phyloP scores from a whole-genome alignment of 2,113 vertebrate genomes.

The Rhipidura dahli region DNA sequence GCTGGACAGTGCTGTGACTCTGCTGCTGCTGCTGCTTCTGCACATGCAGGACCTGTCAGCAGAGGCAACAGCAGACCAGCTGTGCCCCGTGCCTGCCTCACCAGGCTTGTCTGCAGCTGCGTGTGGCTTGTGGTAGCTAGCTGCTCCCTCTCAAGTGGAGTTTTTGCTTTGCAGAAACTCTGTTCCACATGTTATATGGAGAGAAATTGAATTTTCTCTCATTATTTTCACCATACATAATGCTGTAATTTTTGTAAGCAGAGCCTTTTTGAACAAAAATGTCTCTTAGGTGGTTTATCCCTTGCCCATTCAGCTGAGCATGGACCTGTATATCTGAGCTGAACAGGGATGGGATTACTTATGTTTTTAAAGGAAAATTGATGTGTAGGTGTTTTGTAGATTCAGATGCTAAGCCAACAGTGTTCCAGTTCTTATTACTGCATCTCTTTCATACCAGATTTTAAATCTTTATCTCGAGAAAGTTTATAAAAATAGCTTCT shows the following conservation, averaged over 20 bases:
- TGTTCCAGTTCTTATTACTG: neutral
- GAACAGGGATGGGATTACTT: neutral
- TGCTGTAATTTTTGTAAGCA: neutral
- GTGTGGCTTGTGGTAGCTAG: neutral
- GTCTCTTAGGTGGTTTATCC: neutral
- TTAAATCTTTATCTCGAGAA: neutral
- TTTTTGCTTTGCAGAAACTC: neutral
- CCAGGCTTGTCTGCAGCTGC: fast-evolving
- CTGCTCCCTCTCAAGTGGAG: neutral
- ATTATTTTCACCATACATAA: neutral
- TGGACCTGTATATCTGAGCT: neutral
- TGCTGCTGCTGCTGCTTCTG: neutral
- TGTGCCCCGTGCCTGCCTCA: fast-evolving
- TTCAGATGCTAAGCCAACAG: neutral
- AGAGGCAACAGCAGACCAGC: fast-evolving
- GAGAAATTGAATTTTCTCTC: neutral
- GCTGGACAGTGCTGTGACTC: too few species aligned
- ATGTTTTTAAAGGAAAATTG: neutral
- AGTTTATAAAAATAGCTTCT: neutral
- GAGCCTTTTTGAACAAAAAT: neutral
- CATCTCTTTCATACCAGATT: neutral
- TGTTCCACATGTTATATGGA: neutral
- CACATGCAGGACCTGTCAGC: neutral
- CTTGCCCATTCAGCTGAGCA: neutral
- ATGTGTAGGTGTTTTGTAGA: neutral